Percentiles rank a stretch among this genome's conserved stretches.
Evolutionary conservation across 2,797 vertebrate species (phyloP).

Genomic region (Lophius americanus): DNA sequence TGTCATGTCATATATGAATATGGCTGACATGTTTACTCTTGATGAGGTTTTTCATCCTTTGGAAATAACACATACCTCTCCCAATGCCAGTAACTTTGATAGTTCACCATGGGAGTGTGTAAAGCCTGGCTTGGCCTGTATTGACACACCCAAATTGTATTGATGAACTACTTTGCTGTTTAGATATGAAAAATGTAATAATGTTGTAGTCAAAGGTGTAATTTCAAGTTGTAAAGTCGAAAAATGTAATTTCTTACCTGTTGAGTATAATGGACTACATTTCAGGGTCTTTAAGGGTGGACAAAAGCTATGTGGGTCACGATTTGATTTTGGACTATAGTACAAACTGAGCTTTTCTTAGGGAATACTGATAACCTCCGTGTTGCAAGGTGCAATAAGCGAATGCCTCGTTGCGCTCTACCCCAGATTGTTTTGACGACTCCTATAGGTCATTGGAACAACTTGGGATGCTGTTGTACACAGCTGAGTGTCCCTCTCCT

Average conservation of each 20-base stretch:
- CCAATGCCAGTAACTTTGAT: conserved; percentile 38
- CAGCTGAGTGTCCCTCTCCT: conserved; percentile 27
- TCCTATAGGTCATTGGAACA: conserved; percentile 40
- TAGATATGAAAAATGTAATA: conserved; percentile 1
- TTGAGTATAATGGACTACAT: background rate
- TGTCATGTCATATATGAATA: conserved; percentile 66
- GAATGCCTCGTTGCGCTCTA: conserved; percentile 26
- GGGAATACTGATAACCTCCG: conserved; percentile 61
- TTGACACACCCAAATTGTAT: conserved; percentile 24
- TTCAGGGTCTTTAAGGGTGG: conserved; percentile 16
- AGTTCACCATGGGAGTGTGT: conserved; percentile 57
- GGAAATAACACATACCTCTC: conserved; percentile 57
- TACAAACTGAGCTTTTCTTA: conserved; percentile 22
- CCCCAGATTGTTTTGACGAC: conserved; percentile 38
- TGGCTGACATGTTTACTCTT: conserved; percentile 71
- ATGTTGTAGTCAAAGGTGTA: background rate
- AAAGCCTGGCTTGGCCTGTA: conserved; percentile 39
- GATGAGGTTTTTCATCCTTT: conserved; percentile 65
- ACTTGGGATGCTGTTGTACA: conserved; percentile 37
- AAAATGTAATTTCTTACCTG: conserved; percentile 1
- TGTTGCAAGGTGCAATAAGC: conserved; percentile 48
- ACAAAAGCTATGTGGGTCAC: conserved; percentile 46
- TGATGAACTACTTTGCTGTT: conserved; percentile 5
- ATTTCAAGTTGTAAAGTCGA: background rate
- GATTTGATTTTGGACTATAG: conserved; percentile 32